These are phyloP conservation scores for Hypena proboscidalis DNA, from an alignment of 2,888 invertebrate species.

Conservation along the genomic window DNA sequence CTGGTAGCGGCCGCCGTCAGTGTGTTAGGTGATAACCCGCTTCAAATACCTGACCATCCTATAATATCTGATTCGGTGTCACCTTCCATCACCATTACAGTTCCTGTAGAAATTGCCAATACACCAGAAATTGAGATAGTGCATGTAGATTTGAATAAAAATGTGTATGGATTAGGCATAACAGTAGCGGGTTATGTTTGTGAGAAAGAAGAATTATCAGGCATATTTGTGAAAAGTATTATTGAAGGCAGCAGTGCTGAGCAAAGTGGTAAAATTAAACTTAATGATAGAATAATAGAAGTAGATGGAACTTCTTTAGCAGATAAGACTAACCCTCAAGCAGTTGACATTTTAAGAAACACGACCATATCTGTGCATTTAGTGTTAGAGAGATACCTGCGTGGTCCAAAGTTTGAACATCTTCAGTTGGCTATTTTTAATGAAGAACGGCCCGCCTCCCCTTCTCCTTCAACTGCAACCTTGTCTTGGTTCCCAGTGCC, in stretches of 20 bases:
- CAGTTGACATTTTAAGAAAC: constrained; percentile 96
- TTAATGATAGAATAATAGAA: constrained; percentile 99
- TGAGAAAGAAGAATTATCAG: constrained; percentile 99
- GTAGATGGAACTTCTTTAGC: constrained; percentile 95
- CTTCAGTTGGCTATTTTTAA: constrained; percentile 93
- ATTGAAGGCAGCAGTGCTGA: constrained; percentile 98
- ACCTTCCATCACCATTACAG: constrained; percentile 79
- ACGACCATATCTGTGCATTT: constrained; percentile 96
- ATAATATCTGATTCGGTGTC: constrained; percentile 66
- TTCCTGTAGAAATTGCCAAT: constrained; percentile 85
- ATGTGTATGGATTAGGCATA: constrained; percentile 96
- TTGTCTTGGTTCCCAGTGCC: constrained; percentile 93
- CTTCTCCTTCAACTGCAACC: constrained; percentile 92
- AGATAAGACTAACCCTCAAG: constrained; percentile 98
- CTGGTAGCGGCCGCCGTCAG: constrained; percentile 75
- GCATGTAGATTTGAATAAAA: constrained; percentile 95
- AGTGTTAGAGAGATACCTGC: constrained; percentile 95
- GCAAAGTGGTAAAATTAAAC: constrained; percentile 94
- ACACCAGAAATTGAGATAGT: constrained; percentile 96
- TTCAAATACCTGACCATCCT: constrained; percentile 71
- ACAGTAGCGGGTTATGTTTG: constrained; percentile 99
- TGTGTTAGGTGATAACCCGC: constrained; percentile 75
- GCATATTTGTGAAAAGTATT: constrained; percentile 99
- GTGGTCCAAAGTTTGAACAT: constrained; percentile 97
- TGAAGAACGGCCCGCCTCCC: constrained; percentile 84